Conservation (phyloP, 2,888 invertebrate species). For the Himalopsyche japonica region DNA sequence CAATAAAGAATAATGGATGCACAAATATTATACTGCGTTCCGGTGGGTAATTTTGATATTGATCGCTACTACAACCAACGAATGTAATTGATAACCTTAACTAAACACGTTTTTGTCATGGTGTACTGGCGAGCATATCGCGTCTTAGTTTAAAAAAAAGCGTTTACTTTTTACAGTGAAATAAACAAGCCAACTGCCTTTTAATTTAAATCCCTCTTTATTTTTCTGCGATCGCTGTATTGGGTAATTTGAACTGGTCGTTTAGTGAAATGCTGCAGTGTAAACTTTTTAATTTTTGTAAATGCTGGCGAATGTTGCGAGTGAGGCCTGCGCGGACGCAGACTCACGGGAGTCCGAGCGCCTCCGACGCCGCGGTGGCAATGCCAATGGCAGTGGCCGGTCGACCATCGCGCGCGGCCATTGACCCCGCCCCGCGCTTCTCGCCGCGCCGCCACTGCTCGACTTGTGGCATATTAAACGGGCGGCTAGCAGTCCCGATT, state of each 20-base stretch:
- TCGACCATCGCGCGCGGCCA: constrained; percentile 30
- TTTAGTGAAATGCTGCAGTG: background rate
- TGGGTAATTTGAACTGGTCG: no score
- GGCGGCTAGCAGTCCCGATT: background rate
- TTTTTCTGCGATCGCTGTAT: no score
- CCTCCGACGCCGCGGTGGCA: constrained; percentile 15
- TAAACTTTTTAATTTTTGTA: background rate
- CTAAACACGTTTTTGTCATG: background rate
- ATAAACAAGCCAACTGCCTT: background rate
- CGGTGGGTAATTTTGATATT: background rate
- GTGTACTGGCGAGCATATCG: background rate
- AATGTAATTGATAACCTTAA: background rate
- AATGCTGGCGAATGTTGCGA: background rate
- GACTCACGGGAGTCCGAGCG: background rate
- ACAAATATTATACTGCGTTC: background rate
- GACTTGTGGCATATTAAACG: constrained; percentile 69
- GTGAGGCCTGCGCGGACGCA: background rate
- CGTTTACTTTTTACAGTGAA: no score
- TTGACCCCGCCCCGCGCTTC: constrained; percentile 38
- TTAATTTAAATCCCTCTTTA: no score
- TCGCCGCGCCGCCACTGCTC: constrained; percentile 40
- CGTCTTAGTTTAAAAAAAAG: background rate
- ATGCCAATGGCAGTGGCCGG: constrained; percentile 37
- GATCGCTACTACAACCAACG: background rate
- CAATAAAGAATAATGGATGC: no score